A percentile compares a stretch with the other conserved stretches of the same genome.
Evolutionary conservation across 2,113 vertebrate genomes (phyloP).

Genomic region (Capreolus pygargus): DNA sequence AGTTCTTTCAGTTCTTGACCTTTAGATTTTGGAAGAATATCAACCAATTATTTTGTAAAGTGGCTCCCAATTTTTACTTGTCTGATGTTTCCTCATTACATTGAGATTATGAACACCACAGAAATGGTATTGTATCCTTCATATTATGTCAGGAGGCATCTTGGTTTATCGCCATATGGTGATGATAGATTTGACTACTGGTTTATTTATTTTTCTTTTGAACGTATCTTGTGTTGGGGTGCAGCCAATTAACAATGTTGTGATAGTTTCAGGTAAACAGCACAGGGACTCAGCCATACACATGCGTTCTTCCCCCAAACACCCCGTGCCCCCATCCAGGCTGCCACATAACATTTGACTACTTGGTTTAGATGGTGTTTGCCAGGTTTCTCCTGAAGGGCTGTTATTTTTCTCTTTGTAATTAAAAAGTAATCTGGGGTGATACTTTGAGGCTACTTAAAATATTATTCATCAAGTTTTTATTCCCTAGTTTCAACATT

Average conservation of each 20-base stretch:
- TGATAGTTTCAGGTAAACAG: background rate
- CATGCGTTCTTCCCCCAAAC: background rate
- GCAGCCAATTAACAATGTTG: background rate
- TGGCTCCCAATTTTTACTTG: background rate
- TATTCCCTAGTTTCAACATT: background rate
- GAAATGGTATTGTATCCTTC: background rate
- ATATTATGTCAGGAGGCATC: background rate
- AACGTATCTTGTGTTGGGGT: background rate
- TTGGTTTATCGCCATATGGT: background rate
- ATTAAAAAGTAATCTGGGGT: background rate
- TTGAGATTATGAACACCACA: background rate
- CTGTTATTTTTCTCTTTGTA: background rate
- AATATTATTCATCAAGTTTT: background rate
- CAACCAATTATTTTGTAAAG: background rate
- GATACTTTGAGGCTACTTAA: background rate
- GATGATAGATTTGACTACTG: background rate
- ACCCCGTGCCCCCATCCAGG: background rate
- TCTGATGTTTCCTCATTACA: background rate
- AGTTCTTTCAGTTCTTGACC: background rate
- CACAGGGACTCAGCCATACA: background rate
- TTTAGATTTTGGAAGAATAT: background rate
- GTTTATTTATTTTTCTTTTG: background rate
- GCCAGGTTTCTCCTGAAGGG: background rate
- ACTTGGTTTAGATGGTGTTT: background rate
- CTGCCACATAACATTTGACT: background rate